phyloP scores from a whole-genome alignment of 1,140 invertebrate genomes.

The Thalassaphorura encarpata region DNA sequence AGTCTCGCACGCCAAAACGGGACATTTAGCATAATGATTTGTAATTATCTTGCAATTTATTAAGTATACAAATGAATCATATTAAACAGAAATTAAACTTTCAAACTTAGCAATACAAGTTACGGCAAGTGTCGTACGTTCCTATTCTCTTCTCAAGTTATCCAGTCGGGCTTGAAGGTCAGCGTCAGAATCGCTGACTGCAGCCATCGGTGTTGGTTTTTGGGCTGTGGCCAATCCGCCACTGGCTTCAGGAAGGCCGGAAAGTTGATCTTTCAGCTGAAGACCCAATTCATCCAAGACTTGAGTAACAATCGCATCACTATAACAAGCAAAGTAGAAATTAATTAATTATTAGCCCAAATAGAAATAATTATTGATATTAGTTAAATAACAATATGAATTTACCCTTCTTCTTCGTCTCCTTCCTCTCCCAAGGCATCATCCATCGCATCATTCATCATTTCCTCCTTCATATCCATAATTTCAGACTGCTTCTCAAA shows the following conservation, averaged over 20 bases:
- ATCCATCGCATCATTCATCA: constrained; percentile 99
- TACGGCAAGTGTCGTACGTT: too few relatives aligned
- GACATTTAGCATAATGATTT: too few relatives aligned
- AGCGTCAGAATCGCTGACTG: constrained; percentile 76
- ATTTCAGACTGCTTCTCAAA: constrained; percentile 99
- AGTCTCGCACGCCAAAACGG: too few relatives aligned
- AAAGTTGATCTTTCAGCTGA: constrained; percentile 80
- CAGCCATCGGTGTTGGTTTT: constrained; percentile 40
- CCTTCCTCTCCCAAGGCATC: constrained; percentile 98
- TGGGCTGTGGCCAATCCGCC: constrained; percentile 36
- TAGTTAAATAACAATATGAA: constrained; percentile 5
- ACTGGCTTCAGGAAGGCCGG: constrained; percentile 67
- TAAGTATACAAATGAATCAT: too few relatives aligned
- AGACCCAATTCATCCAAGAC: constrained; percentile 95
- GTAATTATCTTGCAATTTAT: too few relatives aligned
- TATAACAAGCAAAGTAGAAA: constrained; percentile 37
- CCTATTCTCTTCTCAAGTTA: constrained; percentile 78
- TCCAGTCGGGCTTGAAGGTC: constrained; percentile 89
- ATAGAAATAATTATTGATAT: constrained; percentile 5
- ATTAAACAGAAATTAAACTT: too few relatives aligned
- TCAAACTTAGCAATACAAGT: too few relatives aligned
- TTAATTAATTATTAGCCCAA: background rate
- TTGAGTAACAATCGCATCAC: constrained; percentile 81
- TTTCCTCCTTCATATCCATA: constrained; percentile 99
- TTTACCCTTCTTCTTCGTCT: constrained; percentile 93